Evolutionary conservation across 1,140 invertebrate species (phyloP).

Genomic region (Oryctes rhinoceros): DNA sequence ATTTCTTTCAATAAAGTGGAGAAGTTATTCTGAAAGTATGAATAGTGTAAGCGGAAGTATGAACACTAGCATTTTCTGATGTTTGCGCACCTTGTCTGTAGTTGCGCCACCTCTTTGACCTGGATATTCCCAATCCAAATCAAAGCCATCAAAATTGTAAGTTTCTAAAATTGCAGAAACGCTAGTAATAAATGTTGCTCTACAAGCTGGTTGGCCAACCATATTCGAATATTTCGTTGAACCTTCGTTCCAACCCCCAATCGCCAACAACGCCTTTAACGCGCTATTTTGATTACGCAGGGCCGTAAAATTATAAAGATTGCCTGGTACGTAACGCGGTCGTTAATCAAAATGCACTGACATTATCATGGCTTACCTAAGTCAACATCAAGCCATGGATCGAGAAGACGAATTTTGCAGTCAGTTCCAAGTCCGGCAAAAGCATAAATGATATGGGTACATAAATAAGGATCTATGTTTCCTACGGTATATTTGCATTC

Average conservation of each 20-base stretch:
- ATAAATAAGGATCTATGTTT: conserved; percentile 77
- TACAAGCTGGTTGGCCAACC: conserved; percentile 54
- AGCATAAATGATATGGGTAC: conserved; percentile 86
- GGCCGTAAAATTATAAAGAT: conserved; percentile 62
- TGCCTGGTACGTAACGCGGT: not conserved
- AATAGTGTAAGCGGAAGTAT: not conserved
- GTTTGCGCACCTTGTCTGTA: conserved; percentile 56
- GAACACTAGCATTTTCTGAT: not conserved
- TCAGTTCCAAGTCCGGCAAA: conserved; percentile 80
- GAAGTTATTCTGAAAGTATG: conserved; percentile 50
- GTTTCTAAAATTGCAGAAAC: conserved; percentile 67
- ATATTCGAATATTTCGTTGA: conserved; percentile 72
- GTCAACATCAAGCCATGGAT: conserved; percentile 9
- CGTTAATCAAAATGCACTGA: not conserved
- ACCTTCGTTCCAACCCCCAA: conserved; percentile 83
- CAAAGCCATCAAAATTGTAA: conserved; percentile 80
- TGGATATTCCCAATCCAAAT: conserved; percentile 86
- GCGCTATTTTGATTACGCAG: conserved; percentile 72
- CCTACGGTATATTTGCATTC: conserved; percentile 70
- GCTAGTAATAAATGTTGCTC: conserved; percentile 68
- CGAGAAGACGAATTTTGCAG: conserved; percentile 42
- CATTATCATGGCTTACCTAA: not conserved
- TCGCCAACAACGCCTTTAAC: conserved; percentile 74
- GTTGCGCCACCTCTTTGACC: conserved; percentile 70
- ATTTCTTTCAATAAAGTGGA: conserved; percentile 50